phyloP scores from a whole-genome alignment of 1,140 invertebrate species.

The Zaprionus inermis region DNA sequence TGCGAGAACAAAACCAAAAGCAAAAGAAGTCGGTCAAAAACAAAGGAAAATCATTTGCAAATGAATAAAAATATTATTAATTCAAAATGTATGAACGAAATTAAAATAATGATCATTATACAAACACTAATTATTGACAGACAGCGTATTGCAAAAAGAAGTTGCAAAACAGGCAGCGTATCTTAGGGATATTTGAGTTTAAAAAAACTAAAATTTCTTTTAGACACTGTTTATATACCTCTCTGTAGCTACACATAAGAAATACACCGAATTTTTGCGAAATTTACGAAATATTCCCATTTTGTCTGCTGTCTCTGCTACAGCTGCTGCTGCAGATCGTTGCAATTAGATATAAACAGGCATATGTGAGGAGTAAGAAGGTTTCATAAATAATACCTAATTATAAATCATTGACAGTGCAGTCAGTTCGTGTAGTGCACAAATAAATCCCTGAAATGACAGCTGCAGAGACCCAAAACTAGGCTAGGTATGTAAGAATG shows the following conservation, averaged over 20 bases:
- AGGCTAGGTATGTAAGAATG: slow-evolving; percentile 52
- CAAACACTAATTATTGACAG: neutral
- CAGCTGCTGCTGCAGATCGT: slow-evolving; percentile 51
- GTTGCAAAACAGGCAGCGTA: neutral
- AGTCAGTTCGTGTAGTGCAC: slow-evolving; percentile 7
- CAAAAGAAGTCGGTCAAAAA: neutral
- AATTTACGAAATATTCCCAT: neutral
- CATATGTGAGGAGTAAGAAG: neutral
- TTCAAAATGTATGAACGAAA: slow-evolving; percentile 33
- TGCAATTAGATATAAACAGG: neutral
- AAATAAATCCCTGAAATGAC: slow-evolving; percentile 41
- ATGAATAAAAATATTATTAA: slow-evolving; percentile 61
- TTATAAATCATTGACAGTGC: slow-evolving; percentile 40
- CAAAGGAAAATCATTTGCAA: slow-evolving; percentile 17
- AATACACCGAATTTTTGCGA: neutral
- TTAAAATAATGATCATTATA: slow-evolving; percentile 54
- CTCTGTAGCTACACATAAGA: neutral
- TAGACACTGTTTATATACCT: neutral
- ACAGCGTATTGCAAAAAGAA: slow-evolving; percentile 1
- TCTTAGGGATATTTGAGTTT: slow-evolving; percentile 9
- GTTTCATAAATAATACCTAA: slow-evolving; percentile 39
- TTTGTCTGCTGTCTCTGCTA: neutral
- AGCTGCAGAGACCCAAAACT: slow-evolving; percentile 59
- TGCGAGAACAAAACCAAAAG: slow-evolving; percentile 15
- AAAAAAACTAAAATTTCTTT: neutral